phyloP scores from a whole-genome alignment of 2,113 vertebrate species.

The Psilopsiagon aymara region DNA sequence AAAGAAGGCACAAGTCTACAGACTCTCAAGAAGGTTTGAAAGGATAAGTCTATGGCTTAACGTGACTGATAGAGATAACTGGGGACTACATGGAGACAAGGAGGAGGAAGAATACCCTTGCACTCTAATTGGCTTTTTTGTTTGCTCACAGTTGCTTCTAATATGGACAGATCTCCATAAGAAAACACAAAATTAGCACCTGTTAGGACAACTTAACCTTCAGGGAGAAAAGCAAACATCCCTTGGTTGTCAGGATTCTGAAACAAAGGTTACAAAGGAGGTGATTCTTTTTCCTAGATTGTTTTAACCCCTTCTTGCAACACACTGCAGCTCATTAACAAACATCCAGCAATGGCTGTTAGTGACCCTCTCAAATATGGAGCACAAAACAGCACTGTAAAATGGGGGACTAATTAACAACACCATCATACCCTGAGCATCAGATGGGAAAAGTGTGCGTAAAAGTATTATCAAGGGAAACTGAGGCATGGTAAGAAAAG shows the following conservation, averaged over 20 bases:
- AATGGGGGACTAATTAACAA: background rate
- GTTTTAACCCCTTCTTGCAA: constrained; percentile 60
- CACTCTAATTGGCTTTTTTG: constrained; percentile 71
- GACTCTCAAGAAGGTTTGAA: constrained; percentile 60
- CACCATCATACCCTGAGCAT: background rate
- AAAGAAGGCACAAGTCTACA: constrained; percentile 40
- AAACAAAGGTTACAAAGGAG: constrained; percentile 59
- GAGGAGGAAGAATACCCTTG: constrained; percentile 55
- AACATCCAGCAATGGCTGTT: background rate
- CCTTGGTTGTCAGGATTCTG: constrained; percentile 52
- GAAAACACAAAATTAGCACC: constrained; percentile 79
- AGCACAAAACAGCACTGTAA: background rate
- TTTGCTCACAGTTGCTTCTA: constrained; percentile 72
- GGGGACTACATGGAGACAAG: constrained; percentile 1
- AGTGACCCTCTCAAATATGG: background rate
- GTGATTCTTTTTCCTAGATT: background rate
- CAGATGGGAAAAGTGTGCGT: background rate
- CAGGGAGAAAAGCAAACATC: constrained; percentile 73
- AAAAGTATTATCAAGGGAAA: background rate
- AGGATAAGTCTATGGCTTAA: constrained; percentile 62
- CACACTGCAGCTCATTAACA: background rate
- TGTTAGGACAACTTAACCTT: constrained; percentile 79
- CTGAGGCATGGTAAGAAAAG: background rate
- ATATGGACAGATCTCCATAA: constrained; percentile 73
- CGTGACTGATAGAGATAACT: constrained; percentile 64